Base-by-base conservation (phyloP, 2,797 vertebrate species). In the Microctenopoma lineatum region DNA sequence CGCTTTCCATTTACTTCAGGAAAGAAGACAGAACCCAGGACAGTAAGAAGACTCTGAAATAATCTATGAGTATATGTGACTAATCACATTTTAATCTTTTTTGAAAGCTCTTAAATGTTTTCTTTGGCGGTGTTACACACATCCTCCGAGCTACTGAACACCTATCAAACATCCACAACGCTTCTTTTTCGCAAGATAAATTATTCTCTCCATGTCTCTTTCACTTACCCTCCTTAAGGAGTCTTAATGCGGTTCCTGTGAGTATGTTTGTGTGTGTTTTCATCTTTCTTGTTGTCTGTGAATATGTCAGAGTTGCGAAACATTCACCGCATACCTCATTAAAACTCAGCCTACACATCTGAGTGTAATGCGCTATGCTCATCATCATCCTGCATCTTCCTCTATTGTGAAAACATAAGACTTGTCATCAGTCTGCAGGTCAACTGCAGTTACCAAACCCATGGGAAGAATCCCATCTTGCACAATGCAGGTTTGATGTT, bases 181-280 rank as follows among this genome's bases (percentile, higher is more conserved):
- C 48, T 26, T 64, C 56, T 70, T 26, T 70, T 38, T 52, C n/a
- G 29, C 10, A 13, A 54, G 36, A 68, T 71, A 1, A 80, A 78
- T 83, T 57, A 79, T 69, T 76, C 44, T 76, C 44, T 50, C 8
- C 16, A 32, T 32, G n/a, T 51, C 46, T 46, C 25, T 73, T 42
- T 45, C 53, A 45, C 55, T 70, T 59, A 29, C 54, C 18, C n/a
- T 51, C 36, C 57, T 48, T 39, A 62, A 70, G 62, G 39, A 52
- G 27, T 59, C 32, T 47, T 76, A 58, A 73, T 46, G 47, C 32
- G 54, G 29, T 27, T 7, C 16, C 18, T 51, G 46, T 56, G 44
- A 26, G 59, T 18, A 9, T n/a, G n/a, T 45, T 6, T 65, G 66
- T 50, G 29, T 56, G 45, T 45, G 70, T 7, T 27, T 48, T 26